Evolutionary conservation across 2,113 vertebrate genomes (phyloP), one percentile per base, ranked within the genome.

Genomic region (Siniperca knerii): DNA sequence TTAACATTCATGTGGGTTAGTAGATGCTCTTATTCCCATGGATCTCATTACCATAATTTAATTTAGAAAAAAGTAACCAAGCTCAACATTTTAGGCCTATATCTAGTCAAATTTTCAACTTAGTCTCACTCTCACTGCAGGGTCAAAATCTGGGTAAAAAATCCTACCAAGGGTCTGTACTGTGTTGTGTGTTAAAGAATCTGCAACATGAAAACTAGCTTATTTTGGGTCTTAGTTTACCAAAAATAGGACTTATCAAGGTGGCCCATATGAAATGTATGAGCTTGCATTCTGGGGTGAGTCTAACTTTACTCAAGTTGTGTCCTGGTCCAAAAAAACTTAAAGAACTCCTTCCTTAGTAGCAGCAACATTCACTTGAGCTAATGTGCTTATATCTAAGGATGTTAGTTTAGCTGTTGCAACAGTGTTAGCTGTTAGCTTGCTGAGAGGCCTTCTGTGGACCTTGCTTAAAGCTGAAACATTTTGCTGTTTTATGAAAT

Each of bases 141-240:
- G 62, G 16, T 80, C 67, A 68, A 66, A 71, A 84, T 81, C 78
- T 69, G 29, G 57, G 57, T 60, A 42, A 44, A 20, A 77, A 79
- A 40, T 13, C 18, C 10, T 7, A 6, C 62, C 44, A 64, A 57
- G 12, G 20, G 50, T 40, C 18, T 48, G 21, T 23, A 57, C 33
- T 52, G n/a, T 68, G 58, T 48, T 61, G 25, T 11, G 44, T 23
- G 40, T 40, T 44, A 9, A 58, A n/a, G 44, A 23, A 25, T 55
- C 40, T 13, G 48, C 29, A 62, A 82, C 21, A 62, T 81, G 46
- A 81, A 81, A 81, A 58, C 48, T 13, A 69, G 7, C 42, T 66
- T 46, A 60, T 78, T 79, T 71, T 66, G 37, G 35, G 33, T 66
- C 12, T 69, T 44, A 50, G 21, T 82, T 78, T 37, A 58, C 37